Conservation (phyloP, 1,140 invertebrate genomes). For the Formica selysi region DNA sequence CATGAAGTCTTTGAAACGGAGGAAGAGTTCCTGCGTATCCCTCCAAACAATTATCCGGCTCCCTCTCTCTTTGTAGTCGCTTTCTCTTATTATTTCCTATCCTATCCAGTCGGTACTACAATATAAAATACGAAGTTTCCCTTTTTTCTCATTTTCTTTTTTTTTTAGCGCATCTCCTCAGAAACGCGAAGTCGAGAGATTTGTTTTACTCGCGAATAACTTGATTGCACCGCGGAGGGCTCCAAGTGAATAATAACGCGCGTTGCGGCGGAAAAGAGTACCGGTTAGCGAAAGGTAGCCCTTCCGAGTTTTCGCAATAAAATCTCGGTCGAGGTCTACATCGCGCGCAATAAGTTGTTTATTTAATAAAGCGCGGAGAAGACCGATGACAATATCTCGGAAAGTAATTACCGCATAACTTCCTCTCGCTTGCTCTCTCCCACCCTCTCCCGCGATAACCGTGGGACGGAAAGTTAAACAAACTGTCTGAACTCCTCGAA, state of each 20-base stretch:
- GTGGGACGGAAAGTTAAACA: slow-evolving; percentile 54
- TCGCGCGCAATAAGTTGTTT: slow-evolving; percentile 51
- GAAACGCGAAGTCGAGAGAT: slow-evolving; percentile 22
- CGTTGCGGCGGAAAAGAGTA: slow-evolving; percentile 46
- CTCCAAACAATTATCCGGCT: slow-evolving; percentile 56
- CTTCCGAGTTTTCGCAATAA: slow-evolving; percentile 49
- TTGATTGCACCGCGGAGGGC: slow-evolving; percentile 55
- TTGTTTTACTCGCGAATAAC: slow-evolving; percentile 57
- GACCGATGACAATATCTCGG: slow-evolving; percentile 56
- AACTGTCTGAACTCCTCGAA: slow-evolving; percentile 51
- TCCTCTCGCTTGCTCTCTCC: neutral
- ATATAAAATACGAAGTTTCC: slow-evolving; percentile 63
- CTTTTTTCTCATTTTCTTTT: neutral
- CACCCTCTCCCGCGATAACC: slow-evolving; percentile 27
- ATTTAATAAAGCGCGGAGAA: slow-evolving; percentile 51
- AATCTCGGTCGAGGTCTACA: slow-evolving; percentile 64
- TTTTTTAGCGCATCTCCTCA: slow-evolving; percentile 42
- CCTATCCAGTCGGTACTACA: slow-evolving; percentile 35
- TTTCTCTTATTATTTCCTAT: slow-evolving; percentile 56
- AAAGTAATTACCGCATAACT: slow-evolving; percentile 60
- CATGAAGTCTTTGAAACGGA: neutral
- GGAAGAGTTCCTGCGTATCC: slow-evolving; percentile 26
- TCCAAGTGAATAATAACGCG: slow-evolving; percentile 54
- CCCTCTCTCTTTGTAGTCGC: slow-evolving; percentile 48
- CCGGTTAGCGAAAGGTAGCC: slow-evolving; percentile 34